These are phyloP conservation scores for Aphrophora alni DNA, from an alignment of 2,888 invertebrate species.

Conservation along the genomic window DNA sequence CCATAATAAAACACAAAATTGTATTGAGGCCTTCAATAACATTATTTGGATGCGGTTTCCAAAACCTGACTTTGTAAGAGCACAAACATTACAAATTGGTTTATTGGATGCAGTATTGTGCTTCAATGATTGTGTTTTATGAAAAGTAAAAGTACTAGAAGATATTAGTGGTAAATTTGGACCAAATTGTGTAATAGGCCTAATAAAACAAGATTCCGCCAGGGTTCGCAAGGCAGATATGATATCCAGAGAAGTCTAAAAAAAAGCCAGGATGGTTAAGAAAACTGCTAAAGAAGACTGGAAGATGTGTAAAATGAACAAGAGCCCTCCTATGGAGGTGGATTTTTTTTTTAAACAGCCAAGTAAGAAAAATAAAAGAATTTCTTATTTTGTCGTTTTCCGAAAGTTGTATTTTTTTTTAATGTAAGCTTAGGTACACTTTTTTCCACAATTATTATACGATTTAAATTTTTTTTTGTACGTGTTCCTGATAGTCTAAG, in stretches of 20 bases:
- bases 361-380: background rate
- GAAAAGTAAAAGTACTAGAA: slow-evolving; percentile 3
- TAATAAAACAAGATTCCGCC: background rate
- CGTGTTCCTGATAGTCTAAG: no score
- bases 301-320: slow-evolving; percentile 8
- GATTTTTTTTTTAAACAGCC: background rate
- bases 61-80: slow-evolving; percentile 18
- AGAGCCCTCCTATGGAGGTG: slow-evolving; percentile 15
- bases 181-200: slow-evolving; percentile 13
- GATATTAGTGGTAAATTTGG: slow-evolving; percentile 18
- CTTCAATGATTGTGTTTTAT: no score
- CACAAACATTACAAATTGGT: slow-evolving; percentile 12
- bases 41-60: slow-evolving; percentile 22
- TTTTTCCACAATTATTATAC: no score
- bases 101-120: slow-evolving; percentile 24
- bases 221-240: slow-evolving; percentile 11
- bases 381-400: slow-evolving; percentile 2
- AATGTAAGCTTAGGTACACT: background rate
- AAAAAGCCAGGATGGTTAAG: background rate
- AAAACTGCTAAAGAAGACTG: slow-evolving; percentile 20
- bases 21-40: slow-evolving; percentile 26
- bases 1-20: slow-evolving; percentile 22
- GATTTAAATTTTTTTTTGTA: background rate
- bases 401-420: background rate
- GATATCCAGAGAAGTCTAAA: background rate